phyloP scores from a whole-genome alignment of 2,113 vertebrate genomes.

The Oryzias curvinotus region DNA sequence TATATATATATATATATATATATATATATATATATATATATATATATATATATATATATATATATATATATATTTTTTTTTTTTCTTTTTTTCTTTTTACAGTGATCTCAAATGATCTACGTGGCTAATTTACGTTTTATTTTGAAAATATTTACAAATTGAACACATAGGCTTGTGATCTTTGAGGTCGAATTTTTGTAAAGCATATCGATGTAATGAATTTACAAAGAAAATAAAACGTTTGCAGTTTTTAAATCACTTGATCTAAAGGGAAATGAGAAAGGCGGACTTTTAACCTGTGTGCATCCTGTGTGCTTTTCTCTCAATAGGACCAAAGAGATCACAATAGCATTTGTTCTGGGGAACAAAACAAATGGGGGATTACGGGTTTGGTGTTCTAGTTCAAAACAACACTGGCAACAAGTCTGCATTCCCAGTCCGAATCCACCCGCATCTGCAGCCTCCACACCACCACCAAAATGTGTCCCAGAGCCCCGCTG shows the following conservation, averaged over 20 bases:
- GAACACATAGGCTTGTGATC: no score
- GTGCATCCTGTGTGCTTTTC: slow-evolving; percentile 63
- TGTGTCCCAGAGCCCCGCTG: slow-evolving; percentile 92
- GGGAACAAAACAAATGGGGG: slow-evolving; percentile 95
- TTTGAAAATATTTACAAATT: no score
- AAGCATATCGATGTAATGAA: background rate
- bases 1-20: no score
- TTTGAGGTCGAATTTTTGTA: no score
- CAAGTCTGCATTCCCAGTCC: slow-evolving; percentile 99
- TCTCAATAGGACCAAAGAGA: slow-evolving; percentile 74
- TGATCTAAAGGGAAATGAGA: slow-evolving; percentile 35
- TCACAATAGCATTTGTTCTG: slow-evolving; percentile 76
- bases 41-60: no score
- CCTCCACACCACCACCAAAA: slow-evolving; percentile 98
- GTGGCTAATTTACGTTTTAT: no score
- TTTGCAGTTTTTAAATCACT: slow-evolving; percentile 37
- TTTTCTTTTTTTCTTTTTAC: no score
- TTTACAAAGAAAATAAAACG: background rate
- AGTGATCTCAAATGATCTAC: no score
- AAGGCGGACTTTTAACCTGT: slow-evolving; percentile 53
- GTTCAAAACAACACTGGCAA: slow-evolving; percentile 99
- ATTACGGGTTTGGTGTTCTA: slow-evolving; percentile 99
- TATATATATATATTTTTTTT: no score
- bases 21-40: no score
- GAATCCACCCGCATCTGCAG: slow-evolving; percentile 98